Base-by-base conservation (phyloP, 2,888 invertebrate species). In the Hyposoter dolosus region DNA sequence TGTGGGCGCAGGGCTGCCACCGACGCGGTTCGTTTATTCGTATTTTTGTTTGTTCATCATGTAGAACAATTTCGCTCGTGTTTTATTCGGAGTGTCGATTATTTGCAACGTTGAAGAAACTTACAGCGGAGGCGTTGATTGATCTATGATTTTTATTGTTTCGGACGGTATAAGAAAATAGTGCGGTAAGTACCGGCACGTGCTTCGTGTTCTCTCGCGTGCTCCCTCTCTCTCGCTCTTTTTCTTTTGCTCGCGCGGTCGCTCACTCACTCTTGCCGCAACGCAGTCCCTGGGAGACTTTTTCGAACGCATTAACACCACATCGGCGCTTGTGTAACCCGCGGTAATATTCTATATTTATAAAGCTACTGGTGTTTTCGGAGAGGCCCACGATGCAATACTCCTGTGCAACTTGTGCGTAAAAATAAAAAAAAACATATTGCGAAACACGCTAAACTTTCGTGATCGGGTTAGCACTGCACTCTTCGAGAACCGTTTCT, bases 271-370 rank as follows among this genome's bases (percentile, higher is more conserved):
- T 60, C 60, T 60, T 28, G n/a, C 50, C 53, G 65, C 63, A 65
- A 72, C 80, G 65, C 83, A 80, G 66, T 83, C 80, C 83, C 80
- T 72, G 83, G 85, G 85, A 83, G 85, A 85, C 76, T 72, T 63
- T 79, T 71, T 65, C 56, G 60, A 77, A 76, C 45, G 40, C 53
- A 56, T 15, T 56, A 71, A 72, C 35, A 72, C 68, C 15, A 40
- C 56, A 76, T 76, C 17, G 68, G 56, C 65, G 56, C 77, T 53
- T 50, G 50, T 66, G 40, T 23, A 43, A 23, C 19, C 45, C 69
- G 79, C 69, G 45, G 47, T 80, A 80, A 80, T 69, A 40, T 83
- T 50, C 80, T 75, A 43, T 75, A 76, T 63, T 76, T 63, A 76
- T 45, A 76, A 65, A 32, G 60, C 75, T 75, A 75, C 63, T 32